A percentile compares a stretch with the other conserved stretches of the same genome.
Conservation (phyloP, 2,797 vertebrate species). For the Gymnopithys bicolor region DNA sequence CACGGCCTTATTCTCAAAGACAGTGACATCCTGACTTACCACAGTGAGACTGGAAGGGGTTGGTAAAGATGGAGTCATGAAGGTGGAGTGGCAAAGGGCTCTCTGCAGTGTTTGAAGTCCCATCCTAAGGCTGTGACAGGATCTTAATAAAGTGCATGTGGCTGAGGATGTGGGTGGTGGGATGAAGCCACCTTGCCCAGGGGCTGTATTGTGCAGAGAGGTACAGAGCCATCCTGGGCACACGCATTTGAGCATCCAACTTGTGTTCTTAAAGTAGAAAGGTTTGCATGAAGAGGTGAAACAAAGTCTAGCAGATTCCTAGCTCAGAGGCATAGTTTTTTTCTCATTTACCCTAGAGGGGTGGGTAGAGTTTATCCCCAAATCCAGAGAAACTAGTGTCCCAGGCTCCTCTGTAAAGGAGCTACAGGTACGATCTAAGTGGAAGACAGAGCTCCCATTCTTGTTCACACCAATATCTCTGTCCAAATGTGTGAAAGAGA, state of each 20-base stretch:
- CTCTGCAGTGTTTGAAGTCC: neutral
- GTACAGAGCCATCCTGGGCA: neutral
- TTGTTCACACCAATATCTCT: neutral
- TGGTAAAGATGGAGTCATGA: rapidly evolving
- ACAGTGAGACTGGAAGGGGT: neutral
- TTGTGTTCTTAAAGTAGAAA: neutral
- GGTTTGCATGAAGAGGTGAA: neutral
- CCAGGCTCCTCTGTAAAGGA: neutral
- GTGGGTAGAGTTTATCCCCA: neutral
- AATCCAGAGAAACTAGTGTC: neutral
- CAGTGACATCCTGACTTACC: rapidly evolving
- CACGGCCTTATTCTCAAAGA: neutral
- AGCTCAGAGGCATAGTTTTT: neutral
- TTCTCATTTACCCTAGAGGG: neutral
- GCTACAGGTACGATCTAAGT: neutral
- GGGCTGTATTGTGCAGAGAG: neutral
- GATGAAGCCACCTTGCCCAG: rapidly evolving
- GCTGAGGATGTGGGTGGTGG: neutral
- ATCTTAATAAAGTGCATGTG: rapidly evolving
- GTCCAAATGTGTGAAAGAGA: neutral
- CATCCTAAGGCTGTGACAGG: neutral
- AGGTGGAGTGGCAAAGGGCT: neutral
- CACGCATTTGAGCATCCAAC: rapidly evolving
- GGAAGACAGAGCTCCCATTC: neutral
- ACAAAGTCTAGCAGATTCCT: neutral